A percentile compares a stretch with the other conserved stretches of the same genome.
Conservation (phyloP, 2,113 vertebrate species). For the Strigops habroptila region DNA sequence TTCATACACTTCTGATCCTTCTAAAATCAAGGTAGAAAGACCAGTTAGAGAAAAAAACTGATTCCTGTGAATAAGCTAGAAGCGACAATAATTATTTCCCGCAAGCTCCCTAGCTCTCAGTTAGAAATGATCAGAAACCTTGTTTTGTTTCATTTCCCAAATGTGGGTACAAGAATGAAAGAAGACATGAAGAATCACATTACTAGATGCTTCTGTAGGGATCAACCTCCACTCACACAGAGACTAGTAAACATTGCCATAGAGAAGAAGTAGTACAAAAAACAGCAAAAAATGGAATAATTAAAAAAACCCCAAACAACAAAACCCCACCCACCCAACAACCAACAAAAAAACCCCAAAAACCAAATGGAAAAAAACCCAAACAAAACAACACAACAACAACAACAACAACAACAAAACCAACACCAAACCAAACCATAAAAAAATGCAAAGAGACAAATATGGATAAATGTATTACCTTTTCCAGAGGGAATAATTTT, state of each 20-base stretch:
- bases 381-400: neutral
- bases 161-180: neutral
- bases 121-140: neutral
- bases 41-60: neutral
- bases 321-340: no score
- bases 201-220: neutral
- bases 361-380: no score
- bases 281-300: neutral
- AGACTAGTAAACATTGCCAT: neutral
- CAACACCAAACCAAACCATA: neutral
- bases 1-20: neutral
- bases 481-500: neutral
- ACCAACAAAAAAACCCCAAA: neutral
- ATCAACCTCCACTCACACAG: neutral
- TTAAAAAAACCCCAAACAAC: neutral
- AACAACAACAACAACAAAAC: no score
- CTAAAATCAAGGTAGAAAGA: neutral
- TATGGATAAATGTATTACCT: neutral
- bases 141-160: neutral
- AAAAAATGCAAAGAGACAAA: neutral
- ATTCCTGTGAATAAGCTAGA: neutral
- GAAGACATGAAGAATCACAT: neutral
- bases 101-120: neutral
- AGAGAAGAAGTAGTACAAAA: neutral
- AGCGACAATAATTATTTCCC: neutral